Conservation (phyloP, 1,140 invertebrate genomes). For the Sinonovacula constricta region DNA sequence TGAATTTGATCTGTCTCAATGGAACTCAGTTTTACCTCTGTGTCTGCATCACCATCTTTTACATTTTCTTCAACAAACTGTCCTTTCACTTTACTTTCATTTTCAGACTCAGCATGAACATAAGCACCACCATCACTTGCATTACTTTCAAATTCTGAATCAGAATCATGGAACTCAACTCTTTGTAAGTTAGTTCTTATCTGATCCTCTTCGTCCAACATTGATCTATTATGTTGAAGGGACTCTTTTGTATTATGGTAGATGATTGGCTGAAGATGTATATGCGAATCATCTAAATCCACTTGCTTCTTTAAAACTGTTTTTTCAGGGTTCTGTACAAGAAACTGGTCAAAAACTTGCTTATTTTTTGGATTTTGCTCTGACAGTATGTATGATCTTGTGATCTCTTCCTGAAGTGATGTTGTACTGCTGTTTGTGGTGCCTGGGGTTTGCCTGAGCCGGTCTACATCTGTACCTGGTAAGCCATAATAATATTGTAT, state of each 20-base stretch:
- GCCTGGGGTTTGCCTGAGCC: conserved; percentile 19
- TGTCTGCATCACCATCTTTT: too few relatives aligned
- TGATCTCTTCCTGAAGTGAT: conserved; percentile 46
- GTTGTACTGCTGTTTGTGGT: conserved; percentile 28
- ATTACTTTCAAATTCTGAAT: conserved; percentile 9
- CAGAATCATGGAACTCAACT: conserved; percentile 34
- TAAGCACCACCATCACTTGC: too few relatives aligned
- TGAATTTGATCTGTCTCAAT: too few relatives aligned
- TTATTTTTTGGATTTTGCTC: conserved; percentile 13
- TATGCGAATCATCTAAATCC: conserved; percentile 29
- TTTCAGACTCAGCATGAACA: background rate
- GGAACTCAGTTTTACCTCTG: too few relatives aligned
- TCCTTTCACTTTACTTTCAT: too few relatives aligned
- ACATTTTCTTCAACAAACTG: too few relatives aligned
- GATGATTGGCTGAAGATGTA: conserved; percentile 32
- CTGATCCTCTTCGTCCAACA: conserved; percentile 40
- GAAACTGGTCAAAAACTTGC: background rate
- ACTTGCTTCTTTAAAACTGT: too few relatives aligned
- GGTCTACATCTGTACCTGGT: conserved; percentile 22
- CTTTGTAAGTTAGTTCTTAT: conserved; percentile 43
- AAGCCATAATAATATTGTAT: conserved; percentile 39
- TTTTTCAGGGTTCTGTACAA: too few relatives aligned
- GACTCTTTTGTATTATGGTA: conserved; percentile 29
- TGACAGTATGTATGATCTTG: conserved; percentile 34
- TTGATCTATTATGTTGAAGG: conserved; percentile 43